A percentile compares a stretch with the other conserved stretches of the same genome.
Evolutionary conservation across 2,113 vertebrate species (phyloP).

Genomic region (Phycodurus eques): DNA sequence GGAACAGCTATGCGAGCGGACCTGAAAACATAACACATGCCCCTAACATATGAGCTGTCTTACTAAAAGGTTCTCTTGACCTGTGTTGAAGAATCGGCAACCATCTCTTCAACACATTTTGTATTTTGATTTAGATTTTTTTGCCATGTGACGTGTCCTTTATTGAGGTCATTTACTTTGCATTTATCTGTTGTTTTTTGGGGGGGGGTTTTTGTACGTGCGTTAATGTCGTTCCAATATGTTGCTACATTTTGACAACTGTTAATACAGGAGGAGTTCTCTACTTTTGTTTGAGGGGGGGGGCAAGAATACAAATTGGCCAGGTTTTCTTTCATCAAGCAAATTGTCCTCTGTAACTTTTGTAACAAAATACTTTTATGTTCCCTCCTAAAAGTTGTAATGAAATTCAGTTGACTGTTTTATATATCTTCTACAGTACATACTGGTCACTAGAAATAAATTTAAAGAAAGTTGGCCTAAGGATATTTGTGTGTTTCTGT

Average conservation of each 20-base stretch:
- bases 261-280: background rate
- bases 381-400: constrained; percentile 35
- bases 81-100: background rate
- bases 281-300: background rate
- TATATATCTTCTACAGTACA: constrained; percentile 68
- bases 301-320: background rate
- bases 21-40: background rate
- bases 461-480: constrained; percentile 37
- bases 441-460: constrained; percentile 70
- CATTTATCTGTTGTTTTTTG: constrained; percentile 9
- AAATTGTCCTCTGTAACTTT: background rate
- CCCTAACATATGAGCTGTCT: background rate
- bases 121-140: constrained; percentile 10
- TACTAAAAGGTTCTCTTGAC: background rate
- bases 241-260: background rate
- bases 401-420: constrained; percentile 64
- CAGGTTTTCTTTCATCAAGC: background rate
- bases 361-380: constrained; percentile 3
- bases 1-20: background rate
- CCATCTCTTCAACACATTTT: constrained; percentile 11
- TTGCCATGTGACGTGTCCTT: constrained; percentile 26
- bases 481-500: constrained; percentile 8
- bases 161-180: constrained; percentile 38
- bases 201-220: background rate
- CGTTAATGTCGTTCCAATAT: constrained; percentile 1